These are phyloP conservation scores for Poeciliopsis prolifica DNA, from an alignment of 2,113 vertebrate species.

Conservation along the genomic window DNA sequence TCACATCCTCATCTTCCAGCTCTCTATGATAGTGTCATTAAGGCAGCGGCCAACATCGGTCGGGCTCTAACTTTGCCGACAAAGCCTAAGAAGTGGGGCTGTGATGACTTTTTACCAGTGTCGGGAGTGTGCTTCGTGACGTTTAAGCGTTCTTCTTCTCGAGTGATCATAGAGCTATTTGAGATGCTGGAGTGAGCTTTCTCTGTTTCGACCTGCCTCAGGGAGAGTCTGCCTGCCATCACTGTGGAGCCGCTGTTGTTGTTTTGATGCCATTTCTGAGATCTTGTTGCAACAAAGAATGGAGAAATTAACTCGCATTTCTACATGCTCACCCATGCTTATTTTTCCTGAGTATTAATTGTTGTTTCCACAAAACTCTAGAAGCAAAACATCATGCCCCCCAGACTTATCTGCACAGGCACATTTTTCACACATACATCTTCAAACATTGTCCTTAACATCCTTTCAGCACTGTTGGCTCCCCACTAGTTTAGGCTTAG, in stretches of 20 bases:
- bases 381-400: conserved; percentile 56
- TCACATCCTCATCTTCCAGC: conserved; percentile 4
- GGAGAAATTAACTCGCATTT: conserved; percentile 46
- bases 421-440: conserved; percentile 26
- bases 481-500: conserved; percentile 38
- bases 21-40: conserved; percentile 32
- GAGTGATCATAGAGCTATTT: conserved; percentile 49
- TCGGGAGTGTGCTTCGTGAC: conserved; percentile 11
- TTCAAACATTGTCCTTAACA: conserved; percentile 53
- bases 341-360: conserved; percentile 60
- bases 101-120: conserved; percentile 26
- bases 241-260: conserved; percentile 38
- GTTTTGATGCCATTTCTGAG: conserved; percentile 32
- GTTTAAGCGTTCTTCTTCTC: conserved; percentile 15
- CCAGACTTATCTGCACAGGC: conserved; percentile 35
- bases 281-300: conserved; percentile 36
- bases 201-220: conserved; percentile 40
- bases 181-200: conserved; percentile 50
- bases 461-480: conserved; percentile 50
- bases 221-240: conserved; percentile 36
- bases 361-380: conserved; percentile 61
- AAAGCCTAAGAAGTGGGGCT: conserved; percentile 6
- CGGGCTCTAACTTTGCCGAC: conserved; percentile 32
- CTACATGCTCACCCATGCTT: conserved; percentile 30
- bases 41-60: conserved; percentile 36